Evolutionary conservation across 2,113 vertebrate species (phyloP).

Genomic region (Eidolon helvum): DNA sequence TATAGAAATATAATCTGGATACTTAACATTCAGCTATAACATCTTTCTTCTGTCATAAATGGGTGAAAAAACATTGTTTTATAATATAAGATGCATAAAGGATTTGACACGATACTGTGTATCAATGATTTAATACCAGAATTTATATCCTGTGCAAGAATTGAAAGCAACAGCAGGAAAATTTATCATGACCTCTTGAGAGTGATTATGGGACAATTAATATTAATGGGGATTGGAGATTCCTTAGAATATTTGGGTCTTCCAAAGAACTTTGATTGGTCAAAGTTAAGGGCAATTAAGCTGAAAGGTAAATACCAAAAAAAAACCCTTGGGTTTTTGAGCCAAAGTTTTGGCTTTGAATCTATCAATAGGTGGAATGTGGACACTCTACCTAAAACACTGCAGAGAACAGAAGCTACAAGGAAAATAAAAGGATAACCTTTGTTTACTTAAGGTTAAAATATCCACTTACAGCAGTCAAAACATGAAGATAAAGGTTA

Average conservation of each 20-base stretch:
- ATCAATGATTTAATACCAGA: neutral
- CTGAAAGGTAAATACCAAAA: neutral
- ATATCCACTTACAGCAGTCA: neutral
- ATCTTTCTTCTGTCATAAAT: neutral
- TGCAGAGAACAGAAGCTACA: neutral
- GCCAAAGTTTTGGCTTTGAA: neutral
- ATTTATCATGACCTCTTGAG: neutral
- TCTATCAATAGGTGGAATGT: neutral
- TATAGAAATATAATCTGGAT: neutral
- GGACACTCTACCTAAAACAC: neutral
- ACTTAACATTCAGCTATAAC: neutral
- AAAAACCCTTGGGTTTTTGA: neutral
- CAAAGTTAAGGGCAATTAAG: neutral
- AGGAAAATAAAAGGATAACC: neutral
- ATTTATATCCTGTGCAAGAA: neutral
- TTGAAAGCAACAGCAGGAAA: neutral
- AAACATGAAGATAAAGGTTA: neutral
- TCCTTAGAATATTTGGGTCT: neutral
- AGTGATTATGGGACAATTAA: neutral
- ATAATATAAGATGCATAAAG: neutral
- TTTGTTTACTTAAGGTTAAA: neutral
- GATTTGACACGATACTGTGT: neutral
- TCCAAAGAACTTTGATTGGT: neutral
- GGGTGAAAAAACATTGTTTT: neutral
- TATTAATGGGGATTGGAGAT: neutral